Evolutionary conservation across 2,888 invertebrate species (phyloP), one percentile per base, ranked within the genome.

Genomic region (Polietes domitor): DNA sequence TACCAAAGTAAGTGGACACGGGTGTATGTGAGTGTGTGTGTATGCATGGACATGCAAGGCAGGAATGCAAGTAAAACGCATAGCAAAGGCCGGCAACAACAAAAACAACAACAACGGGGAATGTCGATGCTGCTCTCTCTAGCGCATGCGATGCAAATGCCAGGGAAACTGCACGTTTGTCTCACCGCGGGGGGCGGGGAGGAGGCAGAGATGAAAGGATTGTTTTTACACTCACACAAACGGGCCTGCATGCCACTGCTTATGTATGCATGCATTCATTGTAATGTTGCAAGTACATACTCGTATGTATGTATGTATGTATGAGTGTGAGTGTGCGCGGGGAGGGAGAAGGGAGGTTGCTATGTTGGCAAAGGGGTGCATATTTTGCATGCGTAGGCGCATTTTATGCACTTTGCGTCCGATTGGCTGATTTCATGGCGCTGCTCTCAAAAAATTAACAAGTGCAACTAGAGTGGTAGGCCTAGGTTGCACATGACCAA

Each of bases 301-400:
- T 17, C 21, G 55, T 32, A n/a, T n/a, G n/a, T n/a, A n/a, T 32
- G n/a, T 58, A 15, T 24, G 24, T n/a, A 28, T 43, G 68, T 41
- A 15, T 37, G 68, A 5, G 28, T 41, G 68, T 41, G 21, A 43
- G 19, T 68, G 37, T 19, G 47, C n/a, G n/a, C 6, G 47, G 7
- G 12, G 32, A 32, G n/a, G n/a, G n/a, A n/a, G n/a, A n/a, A n/a
- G n/a, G n/a, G n/a, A n/a, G n/a, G n/a, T n/a, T n/a, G n/a, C 9
- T 32, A 32, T 32, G 32, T 32, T 6, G 5, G 32, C 7, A 47
- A 68, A 68, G 68, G 68, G 68, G 37, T 68, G 68, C 68, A 68
- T 41, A 75, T 77, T 77, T 83, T 80, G 80, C 83, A 85, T 82
- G 80, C 82, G 80, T 83, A 80, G 85, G 82, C 80, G 82, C 80